These are phyloP conservation scores for Gymnocypris eckloni DNA, from an alignment of 2,797 vertebrate species.

Conservation along the genomic window DNA sequence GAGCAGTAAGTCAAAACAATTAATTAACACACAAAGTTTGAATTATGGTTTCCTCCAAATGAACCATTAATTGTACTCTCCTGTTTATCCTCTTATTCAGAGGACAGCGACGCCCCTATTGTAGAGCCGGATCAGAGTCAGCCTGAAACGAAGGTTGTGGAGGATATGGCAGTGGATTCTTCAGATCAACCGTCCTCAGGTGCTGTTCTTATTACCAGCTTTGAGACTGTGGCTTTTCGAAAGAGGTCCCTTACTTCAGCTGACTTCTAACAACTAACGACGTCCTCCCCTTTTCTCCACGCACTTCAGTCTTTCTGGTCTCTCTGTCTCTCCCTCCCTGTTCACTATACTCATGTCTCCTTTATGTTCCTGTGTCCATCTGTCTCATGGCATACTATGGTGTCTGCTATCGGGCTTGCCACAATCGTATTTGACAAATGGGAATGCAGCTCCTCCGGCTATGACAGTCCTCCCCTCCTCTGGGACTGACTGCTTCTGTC, in stretches of 20 bases:
- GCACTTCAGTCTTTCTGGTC: slow-evolving; percentile 5
- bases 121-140: slow-evolving; percentile 44
- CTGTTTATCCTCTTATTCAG: slow-evolving; percentile 25
- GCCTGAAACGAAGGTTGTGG: slow-evolving; percentile 11
- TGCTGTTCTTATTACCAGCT: slow-evolving; percentile 66
- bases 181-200: slow-evolving; percentile 67
- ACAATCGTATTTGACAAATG: slow-evolving; percentile 40
- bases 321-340: slow-evolving; percentile 30
- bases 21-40: neutral
- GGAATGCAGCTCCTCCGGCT: slow-evolving; percentile 38
- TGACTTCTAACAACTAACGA: slow-evolving; percentile 46
- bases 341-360: slow-evolving; percentile 30
- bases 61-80: neutral
- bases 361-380: slow-evolving; percentile 27
- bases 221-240: slow-evolving; percentile 68
- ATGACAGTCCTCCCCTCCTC: slow-evolving; percentile 30
- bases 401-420: slow-evolving; percentile 18
- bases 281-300: slow-evolving; percentile 17
- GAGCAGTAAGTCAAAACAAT: slow-evolving; percentile 44
- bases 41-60: neutral
- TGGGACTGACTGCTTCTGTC: slow-evolving; percentile 48
- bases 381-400: slow-evolving; percentile 34
- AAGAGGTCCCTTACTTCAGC: slow-evolving; percentile 58
- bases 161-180: slow-evolving; percentile 30
- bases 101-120: slow-evolving; percentile 24